Percentiles rank a stretch among this genome's conserved stretches.
Evolutionary conservation across 2,113 vertebrate species (phyloP).

Genomic region (Tragelaphus scriptus): DNA sequence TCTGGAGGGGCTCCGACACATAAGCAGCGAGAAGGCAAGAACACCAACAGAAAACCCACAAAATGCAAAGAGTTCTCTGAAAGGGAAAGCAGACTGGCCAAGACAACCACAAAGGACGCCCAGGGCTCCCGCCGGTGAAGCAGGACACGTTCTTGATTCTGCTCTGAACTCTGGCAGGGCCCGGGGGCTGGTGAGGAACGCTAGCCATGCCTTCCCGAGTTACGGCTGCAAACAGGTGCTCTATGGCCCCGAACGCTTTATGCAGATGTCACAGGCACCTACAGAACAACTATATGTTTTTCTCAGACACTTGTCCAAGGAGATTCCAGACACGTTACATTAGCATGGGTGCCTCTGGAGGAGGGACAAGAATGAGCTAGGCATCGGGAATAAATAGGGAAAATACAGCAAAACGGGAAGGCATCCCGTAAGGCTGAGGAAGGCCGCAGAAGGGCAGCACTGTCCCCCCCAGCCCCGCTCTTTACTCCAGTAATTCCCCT

Average conservation of each 20-base stretch:
- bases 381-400: not conserved
- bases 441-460: not conserved
- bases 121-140: not conserved
- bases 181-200: not conserved
- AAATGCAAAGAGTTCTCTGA: too few relatives aligned
- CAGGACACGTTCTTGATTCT: fast-evolving
- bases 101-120: not conserved
- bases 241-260: not conserved
- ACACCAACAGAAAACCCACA: not conserved
- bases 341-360: not conserved
- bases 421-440: too few relatives aligned
- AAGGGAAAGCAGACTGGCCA: not conserved
- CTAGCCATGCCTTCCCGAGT: not conserved
- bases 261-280: not conserved
- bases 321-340: not conserved
- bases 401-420: not conserved
- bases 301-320: not conserved
- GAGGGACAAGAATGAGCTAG: not conserved
- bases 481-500: not conserved
- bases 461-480: fast-evolving
- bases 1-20: not conserved
- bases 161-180: not conserved
- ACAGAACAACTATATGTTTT: not conserved
- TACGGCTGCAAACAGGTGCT: not conserved
- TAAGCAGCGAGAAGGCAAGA: not conserved